phyloP scores from a whole-genome alignment of 1,140 invertebrate genomes.

The Drosophila pruinosa region DNA sequence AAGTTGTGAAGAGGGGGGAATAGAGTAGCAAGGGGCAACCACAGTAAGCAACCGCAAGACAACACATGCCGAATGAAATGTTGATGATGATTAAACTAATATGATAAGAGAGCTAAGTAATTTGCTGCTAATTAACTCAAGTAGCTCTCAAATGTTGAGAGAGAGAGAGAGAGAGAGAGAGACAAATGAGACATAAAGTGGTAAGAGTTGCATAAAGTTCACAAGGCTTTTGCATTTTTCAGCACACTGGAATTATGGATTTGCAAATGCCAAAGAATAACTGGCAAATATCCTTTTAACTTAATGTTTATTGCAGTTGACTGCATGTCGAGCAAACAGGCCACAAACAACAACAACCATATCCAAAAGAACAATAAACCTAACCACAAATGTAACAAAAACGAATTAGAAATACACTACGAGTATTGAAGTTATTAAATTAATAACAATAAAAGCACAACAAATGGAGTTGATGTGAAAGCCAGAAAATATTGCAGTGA shows the following conservation, averaged over 20 bases:
- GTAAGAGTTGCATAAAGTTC: neutral
- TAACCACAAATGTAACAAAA: neutral
- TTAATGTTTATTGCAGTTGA: slow-evolving; percentile 60
- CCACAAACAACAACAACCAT: neutral
- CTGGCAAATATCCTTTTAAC: slow-evolving; percentile 34
- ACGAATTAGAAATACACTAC: neutral
- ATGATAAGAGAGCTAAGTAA: slow-evolving; percentile 34
- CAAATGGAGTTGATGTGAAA: no score
- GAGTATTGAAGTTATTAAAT: no score
- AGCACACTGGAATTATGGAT: neutral
- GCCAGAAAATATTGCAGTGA: no score
- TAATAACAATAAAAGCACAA: no score
- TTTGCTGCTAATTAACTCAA: slow-evolving; percentile 60
- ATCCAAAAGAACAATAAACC: neutral
- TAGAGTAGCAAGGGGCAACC: neutral
- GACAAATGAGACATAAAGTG: neutral
- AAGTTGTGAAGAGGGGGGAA: neutral
- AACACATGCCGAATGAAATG: neutral
- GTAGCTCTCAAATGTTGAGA: slow-evolving; percentile 17
- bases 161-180: neutral
- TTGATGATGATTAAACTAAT: neutral
- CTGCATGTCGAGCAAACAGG: slow-evolving; percentile 40
- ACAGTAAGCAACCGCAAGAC: neutral
- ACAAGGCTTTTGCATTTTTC: neutral
- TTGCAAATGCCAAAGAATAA: slow-evolving; percentile 20